Evolutionary conservation across 2,888 invertebrate species (phyloP).

Genomic region (Yponomeuta malinellus): DNA sequence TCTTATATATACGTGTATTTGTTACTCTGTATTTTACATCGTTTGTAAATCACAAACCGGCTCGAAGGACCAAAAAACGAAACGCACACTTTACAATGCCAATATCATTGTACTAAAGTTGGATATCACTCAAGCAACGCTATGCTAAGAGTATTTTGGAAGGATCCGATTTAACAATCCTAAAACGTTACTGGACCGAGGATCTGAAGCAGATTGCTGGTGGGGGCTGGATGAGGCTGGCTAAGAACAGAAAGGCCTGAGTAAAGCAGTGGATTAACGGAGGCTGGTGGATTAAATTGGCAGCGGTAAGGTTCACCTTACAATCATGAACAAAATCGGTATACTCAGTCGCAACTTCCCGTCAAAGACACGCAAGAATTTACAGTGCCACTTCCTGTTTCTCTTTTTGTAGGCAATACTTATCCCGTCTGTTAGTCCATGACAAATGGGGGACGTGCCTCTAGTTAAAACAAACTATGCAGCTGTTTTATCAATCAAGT

Average conservation of each 20-base stretch:
- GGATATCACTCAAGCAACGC: not conserved
- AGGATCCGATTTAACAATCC: too few species aligned
- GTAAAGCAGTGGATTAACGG: too few species aligned
- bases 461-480: conserved; percentile 1
- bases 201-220: too few species aligned
- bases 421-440: not conserved
- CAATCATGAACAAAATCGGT: not conserved
- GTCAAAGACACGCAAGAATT: not conserved
- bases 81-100: not conserved
- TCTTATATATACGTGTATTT: too few species aligned
- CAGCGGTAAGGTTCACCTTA: too few species aligned
- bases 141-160: too few species aligned
- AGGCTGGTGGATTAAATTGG: too few species aligned
- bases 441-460: not conserved
- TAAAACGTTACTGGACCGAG: too few species aligned
- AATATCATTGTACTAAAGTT: not conserved
- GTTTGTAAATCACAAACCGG: not conserved
- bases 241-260: too few species aligned
- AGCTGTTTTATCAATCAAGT: not conserved
- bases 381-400: not conserved
- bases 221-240: too few species aligned
- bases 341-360: not conserved
- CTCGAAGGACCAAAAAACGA: not conserved
- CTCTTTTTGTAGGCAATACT: not conserved
- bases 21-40: too few species aligned